Evolutionary conservation across 2,888 invertebrate species (phyloP).

Genomic region (Limnephilus marmoratus): DNA sequence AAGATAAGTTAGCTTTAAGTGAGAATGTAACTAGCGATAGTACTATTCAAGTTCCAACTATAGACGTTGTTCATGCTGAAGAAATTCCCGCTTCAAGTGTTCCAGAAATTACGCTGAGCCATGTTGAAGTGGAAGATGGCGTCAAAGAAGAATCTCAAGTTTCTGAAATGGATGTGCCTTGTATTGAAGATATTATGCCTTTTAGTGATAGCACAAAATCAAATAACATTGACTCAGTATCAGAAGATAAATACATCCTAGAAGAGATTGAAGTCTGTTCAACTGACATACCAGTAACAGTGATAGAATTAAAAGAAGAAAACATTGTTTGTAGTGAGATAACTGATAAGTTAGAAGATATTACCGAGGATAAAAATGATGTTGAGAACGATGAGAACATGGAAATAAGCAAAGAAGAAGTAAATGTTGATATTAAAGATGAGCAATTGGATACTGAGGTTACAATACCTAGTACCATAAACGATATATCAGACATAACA

Average conservation of each 20-base stretch:
- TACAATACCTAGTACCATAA: neutral
- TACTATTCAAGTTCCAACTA: conserved; percentile 11
- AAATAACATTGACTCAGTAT: neutral
- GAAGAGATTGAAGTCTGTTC: conserved; percentile 69
- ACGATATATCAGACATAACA: neutral
- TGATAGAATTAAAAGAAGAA: conserved; percentile 58
- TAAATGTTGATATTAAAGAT: conserved; percentile 15
- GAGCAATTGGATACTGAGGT: neutral
- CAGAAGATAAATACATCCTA: neutral
- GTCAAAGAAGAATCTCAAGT: conserved; percentile 57
- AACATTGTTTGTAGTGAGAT: conserved; percentile 40
- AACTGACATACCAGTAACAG: conserved; percentile 68
- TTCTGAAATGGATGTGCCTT: conserved; percentile 62
- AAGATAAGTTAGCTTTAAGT: conserved; percentile 59
- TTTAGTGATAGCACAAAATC: conserved; percentile 46
- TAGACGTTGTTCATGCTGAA: conserved; percentile 7
- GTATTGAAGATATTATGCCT: conserved; percentile 55
- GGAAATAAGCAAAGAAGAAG: neutral
- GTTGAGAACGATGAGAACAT: neutral
- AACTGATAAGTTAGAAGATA: conserved; percentile 45
- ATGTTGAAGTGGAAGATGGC: conserved; percentile 3
- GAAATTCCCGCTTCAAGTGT: conserved; percentile 30
- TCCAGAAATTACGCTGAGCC: conserved; percentile 32
- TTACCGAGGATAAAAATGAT: neutral
- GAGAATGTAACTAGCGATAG: conserved; percentile 2